Evolutionary conservation across 1,140 invertebrate species (phyloP), one percentile per base, ranked within the genome.

Genomic region (Leptinotarsa defecta): DNA sequence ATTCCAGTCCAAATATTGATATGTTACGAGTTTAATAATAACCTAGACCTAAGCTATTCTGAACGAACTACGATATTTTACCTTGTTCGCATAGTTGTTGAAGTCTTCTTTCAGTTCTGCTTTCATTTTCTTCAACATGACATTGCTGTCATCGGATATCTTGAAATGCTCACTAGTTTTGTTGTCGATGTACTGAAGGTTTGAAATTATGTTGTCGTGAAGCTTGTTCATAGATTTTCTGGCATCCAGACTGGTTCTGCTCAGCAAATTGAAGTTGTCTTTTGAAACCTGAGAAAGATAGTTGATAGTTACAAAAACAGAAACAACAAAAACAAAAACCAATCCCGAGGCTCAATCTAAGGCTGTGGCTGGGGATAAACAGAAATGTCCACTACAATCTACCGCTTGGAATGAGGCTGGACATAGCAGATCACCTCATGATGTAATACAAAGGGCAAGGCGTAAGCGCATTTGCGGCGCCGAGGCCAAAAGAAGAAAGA

Each of bases 11-110:
- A 22, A 52, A 62, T 27, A 13, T n/a, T 67, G 24, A 19, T 27
- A 48, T 24, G 6, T 68, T 27, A 43, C 34, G 8, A 43, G 34
- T 43, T 43, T 43, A 43, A 27, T 43, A 43, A 43, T 43, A 43
- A 34, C 27, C 27, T 11, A 11, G 11, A 34, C 27, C 27, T 11
- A 11, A 43, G 34, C 34, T 43, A 43, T 43, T 43, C 2, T 34
- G 63, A 13, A 11, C 34, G 34, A 43, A 43, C 8, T 43, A 43
- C 34, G 0, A 3, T 43, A 43, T 43, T 43, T 76, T 74, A 81
- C 81, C 78, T 82, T 82, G 22, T 78, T 80, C 6, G 81, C 78
- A 57, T 80, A 78, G 34, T 73, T 61, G 43, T 82, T 80, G 20
- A 79, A 75, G 65, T 82, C 73, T 61, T 81, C 74, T 68, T 80